Conservation (phyloP, 2,797 vertebrate species). For the Semaprochilodus insignis region DNA sequence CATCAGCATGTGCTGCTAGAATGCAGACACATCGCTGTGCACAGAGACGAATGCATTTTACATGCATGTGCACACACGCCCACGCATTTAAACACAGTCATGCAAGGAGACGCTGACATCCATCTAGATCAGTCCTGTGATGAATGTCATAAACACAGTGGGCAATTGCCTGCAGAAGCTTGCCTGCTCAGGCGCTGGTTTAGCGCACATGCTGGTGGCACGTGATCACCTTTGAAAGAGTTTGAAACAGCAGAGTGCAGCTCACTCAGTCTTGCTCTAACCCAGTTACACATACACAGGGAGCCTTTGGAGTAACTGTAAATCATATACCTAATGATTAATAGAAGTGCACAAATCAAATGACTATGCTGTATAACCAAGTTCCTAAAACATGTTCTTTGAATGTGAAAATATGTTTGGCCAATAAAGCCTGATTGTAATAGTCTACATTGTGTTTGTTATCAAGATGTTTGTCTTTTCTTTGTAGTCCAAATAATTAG, state of each 20-base stretch:
- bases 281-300: slow-evolving; percentile 9
- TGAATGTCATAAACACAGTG: slow-evolving; percentile 50
- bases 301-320: neutral
- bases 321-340: slow-evolving; percentile 3
- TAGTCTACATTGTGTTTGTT: neutral
- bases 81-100: neutral
- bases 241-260: slow-evolving; percentile 5
- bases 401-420: neutral
- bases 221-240: slow-evolving; percentile 4
- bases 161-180: slow-evolving; percentile 49
- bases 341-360: too few species aligned
- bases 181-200: slow-evolving; percentile 46
- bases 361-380: too few species aligned
- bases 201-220: slow-evolving; percentile 21
- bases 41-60: neutral
- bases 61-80: slow-evolving; percentile 11
- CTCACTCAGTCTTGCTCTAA: neutral
- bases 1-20: neutral
- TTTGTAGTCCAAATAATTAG: neutral
- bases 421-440: neutral
- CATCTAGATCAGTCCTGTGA: slow-evolving; percentile 50
- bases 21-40: neutral
- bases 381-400: too few species aligned
- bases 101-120: slow-evolving; percentile 41
- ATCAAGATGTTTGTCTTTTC: neutral